Evolutionary conservation across 2,113 vertebrate genomes (phyloP), one percentile per base, ranked within the genome.

Genomic region (Semnornis frantzii): DNA sequence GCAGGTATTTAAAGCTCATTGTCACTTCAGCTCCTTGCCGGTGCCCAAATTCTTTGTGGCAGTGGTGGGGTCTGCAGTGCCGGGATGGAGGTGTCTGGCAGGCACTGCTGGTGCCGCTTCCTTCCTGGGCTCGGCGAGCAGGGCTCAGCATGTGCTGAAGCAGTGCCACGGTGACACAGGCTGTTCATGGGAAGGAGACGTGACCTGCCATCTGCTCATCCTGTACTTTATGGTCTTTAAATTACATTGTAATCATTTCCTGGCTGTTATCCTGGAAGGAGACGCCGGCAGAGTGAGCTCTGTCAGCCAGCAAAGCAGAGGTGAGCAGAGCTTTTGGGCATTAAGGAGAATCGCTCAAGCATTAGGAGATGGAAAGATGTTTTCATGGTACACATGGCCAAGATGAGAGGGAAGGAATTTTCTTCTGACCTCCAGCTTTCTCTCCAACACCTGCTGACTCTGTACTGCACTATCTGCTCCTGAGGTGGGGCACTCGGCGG

Each of bases 201-300:
- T 90, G 94, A 89, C 92, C 92, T 96, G 87, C 95, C 95, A 96
- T 96, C 95, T 97, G 94, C 86, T 96, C 62, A 3, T 92, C 89
- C 84, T 77, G 24, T 69, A 50, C 75, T 96, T 97, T 82, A 93
- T 73, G 76, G 71, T 55, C 92, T 79, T 92, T 34, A 95, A 95
- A 93, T 90, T 89, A 71, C 85, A 74, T 86, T 76, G 55, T 65
- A 96, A 95, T 94, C 91, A 97, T 95, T 97, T 94, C 93, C 91
- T 95, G 91, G 81, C 93, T 95, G 93, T 93, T 92, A 89, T 93
- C 93, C 87, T 91, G 87, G 91, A 95, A 97, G 89, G 70, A 96
- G 94, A 95, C 4, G 0, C 71, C 83, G 80, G 79, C 88, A 88
- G 85, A 1, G 0, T 30, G 76, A 93, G 84, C 55, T 90, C 92